phyloP scores from a whole-genome alignment of 2,888 invertebrate genomes.

The Ptilodon capucinus region DNA sequence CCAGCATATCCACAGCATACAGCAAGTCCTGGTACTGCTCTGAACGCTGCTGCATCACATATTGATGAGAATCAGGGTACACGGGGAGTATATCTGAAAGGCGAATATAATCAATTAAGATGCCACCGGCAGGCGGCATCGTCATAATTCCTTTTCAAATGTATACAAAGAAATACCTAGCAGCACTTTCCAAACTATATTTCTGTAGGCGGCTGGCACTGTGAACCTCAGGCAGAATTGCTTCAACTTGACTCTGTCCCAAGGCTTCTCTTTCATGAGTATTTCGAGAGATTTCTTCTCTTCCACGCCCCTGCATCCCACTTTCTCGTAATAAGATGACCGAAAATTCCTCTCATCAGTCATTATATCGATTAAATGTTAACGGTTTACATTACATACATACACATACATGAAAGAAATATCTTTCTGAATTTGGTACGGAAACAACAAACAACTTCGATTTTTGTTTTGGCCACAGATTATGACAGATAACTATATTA shows the following conservation, averaged over 20 bases:
- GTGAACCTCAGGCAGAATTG: constrained; percentile 93
- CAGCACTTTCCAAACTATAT: constrained; percentile 92
- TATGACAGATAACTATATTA: no score
- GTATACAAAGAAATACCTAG: no score
- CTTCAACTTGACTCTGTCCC: constrained; percentile 89
- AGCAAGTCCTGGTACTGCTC: constrained; percentile 89
- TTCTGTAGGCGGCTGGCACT: constrained; percentile 91
- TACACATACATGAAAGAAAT: no score
- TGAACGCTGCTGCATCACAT: constrained; percentile 88
- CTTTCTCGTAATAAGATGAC: constrained; percentile 92
- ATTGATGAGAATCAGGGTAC: constrained; percentile 88
- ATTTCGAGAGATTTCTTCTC: constrained; percentile 95
- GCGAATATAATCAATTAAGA: background rate
- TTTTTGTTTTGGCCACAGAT: no score
- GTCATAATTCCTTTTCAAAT: no score
- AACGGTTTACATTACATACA: background rate
- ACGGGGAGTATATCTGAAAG: constrained; percentile 88
- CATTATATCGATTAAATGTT: constrained; percentile 35
- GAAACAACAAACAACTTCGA: no score
- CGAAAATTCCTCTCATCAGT: constrained; percentile 91
- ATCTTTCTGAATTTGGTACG: no score
- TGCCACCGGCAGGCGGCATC: no score
- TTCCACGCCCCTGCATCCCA: constrained; percentile 94
- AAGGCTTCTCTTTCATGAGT: constrained; percentile 91
- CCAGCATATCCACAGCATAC: constrained; percentile 86